Percentiles rank a stretch among this genome's conserved stretches.
Evolutionary conservation across 2,888 invertebrate species (phyloP).

Genomic region (Drosophila cognata): DNA sequence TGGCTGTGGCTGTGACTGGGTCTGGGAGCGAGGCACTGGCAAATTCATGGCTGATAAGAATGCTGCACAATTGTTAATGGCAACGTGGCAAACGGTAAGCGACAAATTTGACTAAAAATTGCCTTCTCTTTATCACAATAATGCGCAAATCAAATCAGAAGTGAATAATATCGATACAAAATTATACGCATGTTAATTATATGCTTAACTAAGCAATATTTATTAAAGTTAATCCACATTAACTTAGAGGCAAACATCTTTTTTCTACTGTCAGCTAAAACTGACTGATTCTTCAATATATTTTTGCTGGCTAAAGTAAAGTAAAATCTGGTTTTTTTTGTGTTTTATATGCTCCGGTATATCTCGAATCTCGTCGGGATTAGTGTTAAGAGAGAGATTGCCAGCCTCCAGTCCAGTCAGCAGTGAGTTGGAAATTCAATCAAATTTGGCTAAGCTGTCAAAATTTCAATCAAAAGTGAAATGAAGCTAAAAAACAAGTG

Average conservation of each 20-base stretch:
- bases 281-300: neutral
- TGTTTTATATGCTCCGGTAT: neutral
- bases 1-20: neutral
- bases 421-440: neutral
- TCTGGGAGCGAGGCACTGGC: neutral
- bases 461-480: neutral
- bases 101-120: slow-evolving; percentile 50
- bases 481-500: neutral
- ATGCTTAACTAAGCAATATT: neutral
- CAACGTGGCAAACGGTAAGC: slow-evolving; percentile 38
- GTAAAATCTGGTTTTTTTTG: neutral
- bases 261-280: neutral
- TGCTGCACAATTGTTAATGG: slow-evolving; percentile 69
- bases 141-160: slow-evolving; percentile 64
- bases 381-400: neutral
- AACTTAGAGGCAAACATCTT: neutral
- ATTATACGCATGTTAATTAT: neutral
- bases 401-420: neutral
- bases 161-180: slow-evolving; percentile 6
- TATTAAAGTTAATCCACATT: neutral
- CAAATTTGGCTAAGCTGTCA: neutral
- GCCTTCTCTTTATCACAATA: slow-evolving; percentile 80
- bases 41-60: slow-evolving; percentile 67
- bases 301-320: neutral
- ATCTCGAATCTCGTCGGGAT: neutral